Evolutionary conservation across 2,888 invertebrate species (phyloP).

Genomic region (Phortica okadai): DNA sequence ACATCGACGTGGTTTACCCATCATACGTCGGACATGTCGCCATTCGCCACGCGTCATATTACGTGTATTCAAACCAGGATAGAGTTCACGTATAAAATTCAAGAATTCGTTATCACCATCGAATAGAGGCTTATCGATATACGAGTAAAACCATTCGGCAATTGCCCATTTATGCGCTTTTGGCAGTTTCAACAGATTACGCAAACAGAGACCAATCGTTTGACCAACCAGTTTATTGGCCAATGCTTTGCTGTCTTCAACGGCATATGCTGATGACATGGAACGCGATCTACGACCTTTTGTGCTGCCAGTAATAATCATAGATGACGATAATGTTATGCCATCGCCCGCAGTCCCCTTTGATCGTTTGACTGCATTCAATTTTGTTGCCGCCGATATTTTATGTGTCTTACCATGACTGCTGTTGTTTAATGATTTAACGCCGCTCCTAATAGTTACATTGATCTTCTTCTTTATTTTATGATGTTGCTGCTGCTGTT

Average conservation of each 20-base stretch:
- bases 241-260: constrained; percentile 71
- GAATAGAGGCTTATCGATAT: constrained; percentile 96
- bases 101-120: constrained; percentile 87
- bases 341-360: neutral
- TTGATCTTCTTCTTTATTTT: neutral
- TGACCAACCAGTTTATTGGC: constrained; percentile 92
- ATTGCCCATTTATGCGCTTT: constrained; percentile 99
- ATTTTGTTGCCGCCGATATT: neutral
- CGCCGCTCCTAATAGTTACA: too few relatives aligned
- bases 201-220: constrained; percentile 89
- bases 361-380: too few relatives aligned
- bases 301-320: neutral
- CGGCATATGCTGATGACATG: neutral
- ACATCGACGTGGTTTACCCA: constrained; percentile 98
- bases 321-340: neutral
- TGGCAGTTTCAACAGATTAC: constrained; percentile 96
- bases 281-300: constrained; percentile 26
- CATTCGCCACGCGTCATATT: constrained; percentile 93
- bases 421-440: too few relatives aligned
- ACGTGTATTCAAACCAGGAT: constrained; percentile 92
- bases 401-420: neutral
- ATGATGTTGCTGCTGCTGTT: constrained; percentile 35
- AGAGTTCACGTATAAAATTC: constrained; percentile 90
- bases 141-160: constrained; percentile 99
- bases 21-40: constrained; percentile 95